Conservation (phyloP, 2,113 vertebrate genomes). For the Chloropsis cyanopogon region DNA sequence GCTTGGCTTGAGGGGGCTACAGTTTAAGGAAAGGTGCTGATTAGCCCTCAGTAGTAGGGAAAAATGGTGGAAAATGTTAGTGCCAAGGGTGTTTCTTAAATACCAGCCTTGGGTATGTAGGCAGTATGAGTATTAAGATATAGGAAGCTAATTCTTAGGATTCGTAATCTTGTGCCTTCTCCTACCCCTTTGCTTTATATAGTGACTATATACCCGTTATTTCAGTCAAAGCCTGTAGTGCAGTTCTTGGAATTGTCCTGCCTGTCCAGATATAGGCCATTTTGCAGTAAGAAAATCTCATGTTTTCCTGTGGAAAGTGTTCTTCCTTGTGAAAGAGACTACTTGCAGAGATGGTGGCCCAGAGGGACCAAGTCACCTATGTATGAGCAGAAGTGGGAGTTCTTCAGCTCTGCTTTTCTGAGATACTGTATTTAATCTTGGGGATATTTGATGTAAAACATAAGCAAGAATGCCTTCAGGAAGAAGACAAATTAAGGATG, state of each 20-base stretch:
- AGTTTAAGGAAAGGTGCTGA: neutral
- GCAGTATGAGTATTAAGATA: neutral
- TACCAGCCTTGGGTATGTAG: neutral
- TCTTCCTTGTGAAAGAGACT: neutral
- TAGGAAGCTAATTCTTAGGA: neutral
- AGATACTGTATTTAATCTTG: neutral
- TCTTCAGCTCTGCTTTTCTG: neutral
- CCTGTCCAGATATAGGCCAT: neutral
- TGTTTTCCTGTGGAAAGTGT: neutral
- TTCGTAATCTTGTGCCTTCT: neutral
- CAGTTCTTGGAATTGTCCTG: neutral
- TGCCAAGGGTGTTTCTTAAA: neutral
- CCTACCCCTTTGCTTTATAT: neutral
- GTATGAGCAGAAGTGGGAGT: neutral
- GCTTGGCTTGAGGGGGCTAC: fast-evolving
- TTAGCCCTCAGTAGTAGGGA: neutral
- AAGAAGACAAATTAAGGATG: neutral
- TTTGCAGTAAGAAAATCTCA: neutral
- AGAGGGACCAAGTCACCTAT: neutral
- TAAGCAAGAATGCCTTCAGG: neutral
- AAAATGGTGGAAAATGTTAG: neutral
- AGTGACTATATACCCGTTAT: neutral
- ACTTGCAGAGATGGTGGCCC: neutral
- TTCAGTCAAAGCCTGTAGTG: neutral
- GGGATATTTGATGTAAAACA: neutral